Base-by-base conservation (phyloP, 2,888 invertebrate genomes). In the Dugesia japonica region DNA sequence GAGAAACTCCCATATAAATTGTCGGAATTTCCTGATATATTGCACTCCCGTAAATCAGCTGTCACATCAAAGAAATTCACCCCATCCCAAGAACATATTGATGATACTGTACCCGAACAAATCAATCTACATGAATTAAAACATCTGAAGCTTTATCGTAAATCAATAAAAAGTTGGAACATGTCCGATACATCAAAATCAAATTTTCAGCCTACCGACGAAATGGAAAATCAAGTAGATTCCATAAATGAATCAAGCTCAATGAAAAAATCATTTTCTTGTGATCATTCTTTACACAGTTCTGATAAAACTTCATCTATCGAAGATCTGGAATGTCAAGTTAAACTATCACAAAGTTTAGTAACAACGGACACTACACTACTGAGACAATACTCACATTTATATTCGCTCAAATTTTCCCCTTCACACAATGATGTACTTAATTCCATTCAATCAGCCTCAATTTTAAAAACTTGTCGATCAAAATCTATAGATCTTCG, bases 401-500 rank as follows among this genome's bases (percentile, higher is more conserved):
- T 56, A n/a, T 56, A 56, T 56, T 56, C 56, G 56, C 56, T 56
- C 56, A 56, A 56, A 56, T 56, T 56, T 23, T 56, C 56, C 1
- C 56, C 56, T 23, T 20, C 56, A 20, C 56, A 56, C n/a, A 56
- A 56, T n/a, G 4, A 56, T 13, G 7, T 56, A 1, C 4, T 56
- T 23, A n/a, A 56, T 23, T 56, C 56, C n/a, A 56, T 56, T n/a
- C 56, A 56, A 23, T 56, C 56, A 56, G 56, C 56, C 1, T 56
- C 56, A 4, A 56, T 56, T 56, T n/a, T 56, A 4, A 56, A 56
- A 56, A 20, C 56, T 7, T 9, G 17, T 23, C n/a, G 56, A 4
- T 56, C 56, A n/a, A 56, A 56, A 56, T 56, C 56, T n/a, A 56
- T 56, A 9, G 56, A 56, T n/a, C 56, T 56, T 56, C 56, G 56